Evolutionary conservation across 1,140 invertebrate species (phyloP), one percentile per base, ranked within the genome.

Genomic region (Uloborus diversus): DNA sequence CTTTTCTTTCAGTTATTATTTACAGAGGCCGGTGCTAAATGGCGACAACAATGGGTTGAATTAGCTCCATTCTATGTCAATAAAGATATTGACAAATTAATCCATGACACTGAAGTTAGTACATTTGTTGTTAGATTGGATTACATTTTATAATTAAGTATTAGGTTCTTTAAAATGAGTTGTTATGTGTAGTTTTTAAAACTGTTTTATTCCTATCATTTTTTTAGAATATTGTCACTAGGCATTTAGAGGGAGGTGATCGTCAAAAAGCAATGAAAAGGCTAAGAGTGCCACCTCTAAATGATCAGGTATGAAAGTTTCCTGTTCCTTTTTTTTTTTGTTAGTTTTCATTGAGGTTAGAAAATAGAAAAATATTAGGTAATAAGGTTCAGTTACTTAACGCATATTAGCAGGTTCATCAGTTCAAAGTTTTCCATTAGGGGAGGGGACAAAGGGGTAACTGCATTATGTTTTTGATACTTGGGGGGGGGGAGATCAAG

Each of bases 201-300:
- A n/a, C n/a, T n/a, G n/a, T n/a, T n/a, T n/a, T n/a, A n/a, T 7
- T 56, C 51, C 23, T 64, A n/a, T 64, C 4, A 17, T 66, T 27
- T 17, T 42, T 49, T 30, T 81, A 89, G 87, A 86, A 85, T 84
- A 84, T 89, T 1, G 94, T 99, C 3, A 99, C 96, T 0, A 92
- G 92, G 81, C 95, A 98, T 71, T 88, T 99, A 64, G 97, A 99
- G 88, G 93, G 92, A 32, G 97, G 97, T 13, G 95, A 99, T 87
- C 87, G 97, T n/a, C 94, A 96, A 86, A 92, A 93, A 76, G 97
- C 97, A 0, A 99, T 99, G 97, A 99, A 99, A 88, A 90, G 96
- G 80, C 88, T 99, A 9, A 88, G 97, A 65, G 98, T 99, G 0
- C 97, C 97, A 3, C 97, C 97, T 0, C 87, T 99, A 23, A 96